Evolutionary conservation across 2,113 vertebrate species (phyloP), one percentile per base, ranked within the genome.

Genomic region (Perca flavescens): DNA sequence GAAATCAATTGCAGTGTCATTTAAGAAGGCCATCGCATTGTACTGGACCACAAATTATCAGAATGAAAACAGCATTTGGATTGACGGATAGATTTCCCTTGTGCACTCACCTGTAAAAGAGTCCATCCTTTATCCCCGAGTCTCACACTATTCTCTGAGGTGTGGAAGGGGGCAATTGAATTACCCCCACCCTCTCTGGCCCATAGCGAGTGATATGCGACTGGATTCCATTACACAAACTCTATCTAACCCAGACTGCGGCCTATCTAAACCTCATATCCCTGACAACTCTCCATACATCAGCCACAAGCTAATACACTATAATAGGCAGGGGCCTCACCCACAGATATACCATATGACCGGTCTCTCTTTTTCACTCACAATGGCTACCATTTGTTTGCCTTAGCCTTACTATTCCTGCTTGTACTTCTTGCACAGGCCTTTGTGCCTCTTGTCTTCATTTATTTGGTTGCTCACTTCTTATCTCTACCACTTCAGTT

Each of bases 151-250:
- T 86, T 90, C 64, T 83, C 68, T 75, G 81, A 80, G 83, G 83
- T 91, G 86, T 74, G 77, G 89, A 86, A 76, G 81, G 74, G 76
- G 90, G 89, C 84, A 92, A 94, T 94, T 85, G 84, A 92, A 92
- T 94, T 93, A 93, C 85, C 88, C 86, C 89, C 83, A 73, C 90
- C 83, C 89, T 88, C 68, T 74, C 69, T 19, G 40, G 83, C 79
- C 89, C 84, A 82, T 52, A 77, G 82, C 78, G 54, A 90, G 78
- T 69, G 77, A 92, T 92, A 87, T 91, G 91, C 85, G 88, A 90
- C 88, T 88, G 92, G 89, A 94, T 94, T 92, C 93, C 93, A 94
- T 94, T 93, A 94, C 92, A 92, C 84, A 92, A 92, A 93, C 91
- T 88, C 89, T 91, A 92, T 94, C 92, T 92, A 84, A 77, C 78